Evolutionary conservation across 2,888 invertebrate species (phyloP), one percentile per base, ranked within the genome.

Genomic region (Muschampia plurimacula): DNA sequence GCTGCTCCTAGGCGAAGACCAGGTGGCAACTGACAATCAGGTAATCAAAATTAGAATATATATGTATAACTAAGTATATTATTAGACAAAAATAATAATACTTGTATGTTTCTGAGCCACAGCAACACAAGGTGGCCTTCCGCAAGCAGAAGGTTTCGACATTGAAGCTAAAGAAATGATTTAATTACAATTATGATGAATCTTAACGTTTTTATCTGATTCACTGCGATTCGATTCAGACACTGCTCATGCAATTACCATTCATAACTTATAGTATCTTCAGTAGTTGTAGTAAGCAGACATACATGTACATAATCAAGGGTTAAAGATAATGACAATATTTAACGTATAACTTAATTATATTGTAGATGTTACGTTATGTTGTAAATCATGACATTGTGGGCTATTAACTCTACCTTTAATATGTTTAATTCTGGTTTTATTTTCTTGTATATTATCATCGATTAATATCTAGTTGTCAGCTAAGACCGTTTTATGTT

Each of bases 371-470:
- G 63, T 22, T n/a, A n/a, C n/a, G n/a, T n/a, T 63, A 28, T 13
- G 36, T 55, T 63, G 22, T 52, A 69, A 69, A 69, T 63, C 69
- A 55, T 63, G 52, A 63, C 55, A 63, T 69, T 52, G 63, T 52
- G 1, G 44, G 41, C 13, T 32, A 32, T 59, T 59, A 28, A 59
- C 28, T 28, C 9, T 6, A 52, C 59, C 59, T 8, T 59, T 59
- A 32, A 59, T 28, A 32, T 15, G 32, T 59, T 59, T 32, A 32
- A 59, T 32, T 12, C 59, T 59, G 6, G 12, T 59, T 65, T 65
- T 57, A 65, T 70, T 65, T 65, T 49, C 70, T 65, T 65, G 65
- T 70, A 55, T 44, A 57, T 64, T 68, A 68, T 46, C 46, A 57
- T 46, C 22, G 46, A 49, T 70, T 59, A 70, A 65, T 57, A 28